Percentiles rank a stretch among this genome's conserved stretches.
These are phyloP conservation scores for Phaenicophaeus curvirostris DNA, from an alignment of 2,797 vertebrate genomes.

Conservation along the genomic window DNA sequence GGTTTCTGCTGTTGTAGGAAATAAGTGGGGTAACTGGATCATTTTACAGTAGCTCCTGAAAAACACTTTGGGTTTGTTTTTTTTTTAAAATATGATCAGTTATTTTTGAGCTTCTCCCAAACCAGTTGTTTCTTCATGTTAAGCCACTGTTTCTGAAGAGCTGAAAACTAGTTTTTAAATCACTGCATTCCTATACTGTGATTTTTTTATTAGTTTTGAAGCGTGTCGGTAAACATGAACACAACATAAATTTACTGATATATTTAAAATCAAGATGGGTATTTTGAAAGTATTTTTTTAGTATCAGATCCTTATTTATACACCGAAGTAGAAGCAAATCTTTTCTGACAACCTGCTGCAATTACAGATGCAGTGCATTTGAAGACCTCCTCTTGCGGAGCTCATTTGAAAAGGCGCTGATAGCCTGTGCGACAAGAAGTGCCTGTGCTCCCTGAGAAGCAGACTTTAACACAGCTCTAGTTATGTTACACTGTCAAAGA, in stretches of 20 bases:
- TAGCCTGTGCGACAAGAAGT: background rate
- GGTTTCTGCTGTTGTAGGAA: background rate
- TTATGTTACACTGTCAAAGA: background rate
- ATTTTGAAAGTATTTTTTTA: background rate
- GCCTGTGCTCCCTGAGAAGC: background rate
- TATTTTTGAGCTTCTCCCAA: background rate
- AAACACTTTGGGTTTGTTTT: background rate
- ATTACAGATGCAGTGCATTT: background rate
- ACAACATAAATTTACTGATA: background rate
- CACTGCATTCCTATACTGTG: background rate
- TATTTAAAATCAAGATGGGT: background rate
- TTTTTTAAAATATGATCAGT: background rate
- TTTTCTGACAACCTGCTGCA: slow-evolving; percentile 12
- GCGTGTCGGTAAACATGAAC: background rate
- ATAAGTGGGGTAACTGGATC: background rate
- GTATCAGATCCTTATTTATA: background rate
- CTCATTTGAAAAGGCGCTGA: slow-evolving; percentile 1
- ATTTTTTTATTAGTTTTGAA: background rate
- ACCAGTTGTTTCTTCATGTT: background rate
- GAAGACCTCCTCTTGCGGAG: background rate
- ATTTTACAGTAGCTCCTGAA: background rate
- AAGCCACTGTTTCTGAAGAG: background rate
- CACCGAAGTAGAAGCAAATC: background rate
- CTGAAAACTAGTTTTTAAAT: background rate
- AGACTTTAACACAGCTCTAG: background rate